Evolutionary conservation across 2,888 invertebrate genomes (phyloP), one percentile per base, ranked within the genome.

Genomic region (Drosophila mercatorum): DNA sequence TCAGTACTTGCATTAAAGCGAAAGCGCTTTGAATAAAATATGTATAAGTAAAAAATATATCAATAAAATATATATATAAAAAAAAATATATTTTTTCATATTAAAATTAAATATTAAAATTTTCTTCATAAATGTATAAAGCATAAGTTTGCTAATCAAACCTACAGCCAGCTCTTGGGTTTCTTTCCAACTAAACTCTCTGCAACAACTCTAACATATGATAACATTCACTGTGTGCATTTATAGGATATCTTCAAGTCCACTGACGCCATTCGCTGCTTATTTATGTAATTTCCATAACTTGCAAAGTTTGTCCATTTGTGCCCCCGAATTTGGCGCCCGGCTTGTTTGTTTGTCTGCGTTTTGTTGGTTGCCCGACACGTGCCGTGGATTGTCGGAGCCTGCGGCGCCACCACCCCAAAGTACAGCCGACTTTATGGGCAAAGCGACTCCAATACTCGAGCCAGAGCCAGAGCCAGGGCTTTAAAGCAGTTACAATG

Each of bases 341-440:
- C 40, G 22, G 10, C 36, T 53, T 22, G 61, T 41, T 68, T 68
- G 58, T 62, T 53, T 70, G 52, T 60, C 55, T 64, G 55, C 44
- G 34, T 63, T 12, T 41, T 64, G 31, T 64, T 56, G 40, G 31
- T 68, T 60, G 49, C 56, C 14, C 72, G 65, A 75, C 87, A 86
- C 87, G 82, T 83, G 82, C 70, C 72, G 46, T 61, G 78, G 67
- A 75, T 83, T 81, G 78, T 56, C 51, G 44, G 47, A 67, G 61
- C 62, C 72, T 69, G 66, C 36, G 83, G 75, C 64, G 46, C 12
- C 14, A 12, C 28, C 28, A 43, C 41, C 1, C 22, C 59, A n/a
- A 14, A 12, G 14, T 8, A 44, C 43, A 52, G 41, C 36, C 26
- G 38, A 57, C 31, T 60, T 63, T 60, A 74, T 73, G 59, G 63